Evolutionary conservation across 2,797 vertebrate species (phyloP).

Genomic region (Anguilla anguilla): DNA sequence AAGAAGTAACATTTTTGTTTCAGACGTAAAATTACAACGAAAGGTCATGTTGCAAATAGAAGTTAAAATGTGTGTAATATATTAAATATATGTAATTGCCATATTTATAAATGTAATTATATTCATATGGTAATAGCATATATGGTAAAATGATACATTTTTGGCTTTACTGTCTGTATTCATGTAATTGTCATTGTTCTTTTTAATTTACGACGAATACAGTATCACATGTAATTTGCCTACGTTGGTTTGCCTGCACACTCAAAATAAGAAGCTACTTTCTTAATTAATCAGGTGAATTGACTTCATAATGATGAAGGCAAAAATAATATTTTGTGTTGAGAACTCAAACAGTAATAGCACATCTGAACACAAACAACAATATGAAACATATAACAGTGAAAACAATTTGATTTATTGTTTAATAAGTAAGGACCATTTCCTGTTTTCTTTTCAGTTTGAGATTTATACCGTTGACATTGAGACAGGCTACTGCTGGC

Average conservation of each 20-base stretch:
- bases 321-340: not conserved
- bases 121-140: not conserved
- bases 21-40: not conserved
- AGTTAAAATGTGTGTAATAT: conserved; percentile 10
- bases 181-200: conserved; percentile 5
- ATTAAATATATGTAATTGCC: conserved; percentile 3
- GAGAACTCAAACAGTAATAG: not conserved
- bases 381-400: not conserved
- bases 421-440: conserved; percentile 11
- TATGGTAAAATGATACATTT: not conserved
- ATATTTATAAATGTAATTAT: conserved; percentile 8
- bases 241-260: not conserved
- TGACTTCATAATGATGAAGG: not conserved
- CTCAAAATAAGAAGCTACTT: not conserved
- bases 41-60: conserved; percentile 3
- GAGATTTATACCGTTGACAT: not conserved
- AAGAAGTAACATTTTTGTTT: not conserved
- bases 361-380: not conserved
- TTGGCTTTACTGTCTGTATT: not conserved
- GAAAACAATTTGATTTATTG: conserved; percentile 18
- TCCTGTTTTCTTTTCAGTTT: conserved; percentile 2
- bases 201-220: not conserved
- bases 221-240: not conserved
- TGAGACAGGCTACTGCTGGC: not conserved
- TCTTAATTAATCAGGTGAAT: not conserved